Conservation (phyloP, 2,888 invertebrate species). For the Pecten maximus region DNA sequence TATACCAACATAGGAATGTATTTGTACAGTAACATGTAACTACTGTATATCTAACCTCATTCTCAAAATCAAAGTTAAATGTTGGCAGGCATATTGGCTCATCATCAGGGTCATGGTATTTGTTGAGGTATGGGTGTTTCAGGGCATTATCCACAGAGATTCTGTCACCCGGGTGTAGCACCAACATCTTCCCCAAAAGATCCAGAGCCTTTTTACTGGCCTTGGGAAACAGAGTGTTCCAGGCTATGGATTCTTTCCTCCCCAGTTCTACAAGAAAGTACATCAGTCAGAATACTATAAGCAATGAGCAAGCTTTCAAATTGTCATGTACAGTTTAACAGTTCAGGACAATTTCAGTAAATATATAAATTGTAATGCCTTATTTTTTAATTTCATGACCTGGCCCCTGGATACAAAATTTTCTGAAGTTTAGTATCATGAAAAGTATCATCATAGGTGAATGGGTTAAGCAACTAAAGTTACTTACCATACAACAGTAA, state of each 20-base stretch:
- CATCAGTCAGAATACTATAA: neutral
- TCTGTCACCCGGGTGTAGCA: constrained; percentile 82
- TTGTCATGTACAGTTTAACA: too few relatives aligned
- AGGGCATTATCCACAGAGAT: constrained; percentile 82
- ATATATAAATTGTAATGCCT: too few relatives aligned
- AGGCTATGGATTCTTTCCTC: constrained; percentile 77
- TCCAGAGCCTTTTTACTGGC: constrained; percentile 82
- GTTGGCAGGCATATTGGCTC: constrained; percentile 81
- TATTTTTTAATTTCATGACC: too few relatives aligned
- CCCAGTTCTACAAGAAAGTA: constrained; percentile 65
- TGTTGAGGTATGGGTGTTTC: constrained; percentile 82
- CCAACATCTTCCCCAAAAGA: constrained; percentile 79
- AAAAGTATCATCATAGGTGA: too few relatives aligned
- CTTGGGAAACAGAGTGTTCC: constrained; percentile 81
- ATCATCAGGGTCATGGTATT: constrained; percentile 83
- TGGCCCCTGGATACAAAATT: too few relatives aligned
- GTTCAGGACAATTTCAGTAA: too few relatives aligned
- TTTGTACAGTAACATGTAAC: neutral
- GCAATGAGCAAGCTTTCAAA: too few relatives aligned
- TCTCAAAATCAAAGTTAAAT: constrained; percentile 82
- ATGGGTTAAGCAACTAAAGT: too few relatives aligned
- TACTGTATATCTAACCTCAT: constrained; percentile 72
- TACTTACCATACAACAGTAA: too few relatives aligned
- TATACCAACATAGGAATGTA: too few relatives aligned
- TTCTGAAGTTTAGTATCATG: too few relatives aligned